Conservation (phyloP, 2,797 vertebrate genomes). For the Spea hammondii region DNA sequence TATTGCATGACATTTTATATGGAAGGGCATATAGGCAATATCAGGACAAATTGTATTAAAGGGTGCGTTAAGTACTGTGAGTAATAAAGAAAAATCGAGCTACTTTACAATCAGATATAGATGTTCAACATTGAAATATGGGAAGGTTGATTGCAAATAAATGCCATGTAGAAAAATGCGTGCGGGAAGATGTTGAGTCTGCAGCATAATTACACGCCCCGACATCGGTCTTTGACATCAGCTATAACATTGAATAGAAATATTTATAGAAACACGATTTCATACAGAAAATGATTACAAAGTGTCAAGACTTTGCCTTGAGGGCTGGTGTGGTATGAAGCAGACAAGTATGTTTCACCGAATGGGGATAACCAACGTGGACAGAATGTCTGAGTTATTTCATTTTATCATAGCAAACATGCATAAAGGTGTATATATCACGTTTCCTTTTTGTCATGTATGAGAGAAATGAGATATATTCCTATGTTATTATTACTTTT, state of each 20-base stretch:
- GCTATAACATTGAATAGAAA: slow-evolving; percentile 23
- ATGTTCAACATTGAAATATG: not conserved
- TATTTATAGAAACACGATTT: slow-evolving; percentile 15
- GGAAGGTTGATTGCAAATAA: slow-evolving; percentile 30
- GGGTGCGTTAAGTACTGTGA: too few species aligned
- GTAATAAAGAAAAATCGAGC: too few species aligned
- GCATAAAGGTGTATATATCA: too few species aligned
- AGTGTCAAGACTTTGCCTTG: slow-evolving; percentile 1
- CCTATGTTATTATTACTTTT: too few species aligned
- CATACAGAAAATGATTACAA: slow-evolving; percentile 19
- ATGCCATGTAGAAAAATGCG: not conserved
- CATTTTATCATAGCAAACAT: not conserved
- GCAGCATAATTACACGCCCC: slow-evolving; percentile 23
- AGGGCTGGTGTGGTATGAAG: not conserved
- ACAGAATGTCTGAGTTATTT: not conserved
- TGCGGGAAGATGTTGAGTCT: slow-evolving; percentile 16
- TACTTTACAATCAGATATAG: slow-evolving; percentile 13
- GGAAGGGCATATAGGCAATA: too few species aligned
- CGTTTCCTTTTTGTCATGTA: too few species aligned
- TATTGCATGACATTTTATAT: too few species aligned
- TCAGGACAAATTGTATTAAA: too few species aligned
- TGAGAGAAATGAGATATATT: too few species aligned
- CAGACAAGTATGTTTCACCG: not conserved
- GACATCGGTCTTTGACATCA: slow-evolving; percentile 28
- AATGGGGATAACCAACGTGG: not conserved